Evolutionary conservation across 2,888 invertebrate species (phyloP), one percentile per base, ranked within the genome.

Genomic region (Tolmerus cingulatus): DNA sequence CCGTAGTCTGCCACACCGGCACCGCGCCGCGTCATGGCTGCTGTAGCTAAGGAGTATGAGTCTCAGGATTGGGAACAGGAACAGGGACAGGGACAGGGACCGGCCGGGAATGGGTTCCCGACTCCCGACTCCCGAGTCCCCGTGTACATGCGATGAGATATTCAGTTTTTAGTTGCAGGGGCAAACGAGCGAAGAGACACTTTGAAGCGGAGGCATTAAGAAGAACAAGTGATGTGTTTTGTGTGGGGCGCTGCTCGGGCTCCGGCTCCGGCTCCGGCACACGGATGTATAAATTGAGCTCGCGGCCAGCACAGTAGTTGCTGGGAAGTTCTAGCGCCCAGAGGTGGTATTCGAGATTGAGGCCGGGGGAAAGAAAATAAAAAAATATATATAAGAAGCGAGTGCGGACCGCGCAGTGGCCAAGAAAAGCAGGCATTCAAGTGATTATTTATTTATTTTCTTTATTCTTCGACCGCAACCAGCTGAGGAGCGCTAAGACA

Each of bases 131-230:
- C 7, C 27, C 55, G 51, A 55, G 8, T 74, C 40, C 66, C 8
- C 23, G 74, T 40, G 27, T 74, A 40, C 40, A 74, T 81, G 27
- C 51, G 81, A 81, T 81, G 81, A 81, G 81, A 84, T 66, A 84
- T 84, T 84, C 84, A 84, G 84, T 40, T 19, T 66, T 74, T 84
- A 74, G 66, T 74, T 66, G 66, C 74, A 84, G 84, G 84, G 84
- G 84, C 74, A 84, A 81, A 84, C 84, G 84, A 84, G 84, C 84
- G 37, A 84, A 84, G 84, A 84, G 84, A 84, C 84, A 84, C 74
- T 84, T 84, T 84, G 37, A 66, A 84, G n/a, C 84, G 84, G 40
- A 40, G 74, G 84, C 66, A 84, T 84, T 84, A 84, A 84, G 84
- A 66, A 84, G 66, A 84, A 57, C 84, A 74, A 84, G 74, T 84